Evolutionary conservation across 2,888 invertebrate species (phyloP).

Genomic region (Limenitis camilla): DNA sequence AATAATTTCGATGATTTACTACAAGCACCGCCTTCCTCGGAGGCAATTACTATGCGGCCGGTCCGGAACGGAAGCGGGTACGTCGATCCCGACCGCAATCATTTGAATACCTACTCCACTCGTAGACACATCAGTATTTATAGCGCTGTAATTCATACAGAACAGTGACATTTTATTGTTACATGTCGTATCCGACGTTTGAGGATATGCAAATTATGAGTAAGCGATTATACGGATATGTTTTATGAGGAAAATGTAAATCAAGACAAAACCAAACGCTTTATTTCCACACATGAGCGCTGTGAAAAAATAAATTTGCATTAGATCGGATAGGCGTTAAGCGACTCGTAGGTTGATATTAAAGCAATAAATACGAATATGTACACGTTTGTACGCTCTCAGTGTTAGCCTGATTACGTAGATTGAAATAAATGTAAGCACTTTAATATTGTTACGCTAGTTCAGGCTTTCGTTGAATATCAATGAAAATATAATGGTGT

Average conservation of each 20-base stretch:
- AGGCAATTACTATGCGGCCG: constrained; percentile 68
- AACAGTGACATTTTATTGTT: constrained; percentile 61
- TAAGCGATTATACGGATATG: constrained; percentile 8
- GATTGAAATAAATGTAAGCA: constrained; percentile 21
- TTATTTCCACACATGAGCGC: constrained; percentile 8
- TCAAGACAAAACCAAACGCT: constrained; percentile 7
- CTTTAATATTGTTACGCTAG: constrained; percentile 4
- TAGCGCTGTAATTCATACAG: constrained; percentile 60
- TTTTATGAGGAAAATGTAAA: constrained; percentile 12
- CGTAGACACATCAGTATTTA: constrained; percentile 61
- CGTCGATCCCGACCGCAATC: constrained; percentile 67
- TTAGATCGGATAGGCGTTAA: constrained; percentile 19
- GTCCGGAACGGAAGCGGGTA: constrained; percentile 59
- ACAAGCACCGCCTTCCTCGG: constrained; percentile 49
- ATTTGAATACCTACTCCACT: constrained; percentile 64
- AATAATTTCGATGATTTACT: constrained; percentile 72
- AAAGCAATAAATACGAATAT: constrained; percentile 22
- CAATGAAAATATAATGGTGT: background rate
- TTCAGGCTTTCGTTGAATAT: constrained; percentile 4
- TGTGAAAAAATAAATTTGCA: constrained; percentile 17
- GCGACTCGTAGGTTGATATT: constrained; percentile 19
- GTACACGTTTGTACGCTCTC: constrained; percentile 12
- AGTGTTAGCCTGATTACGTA: constrained; percentile 11
- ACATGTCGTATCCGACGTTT: constrained; percentile 44
- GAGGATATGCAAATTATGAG: constrained; percentile 38